A percentile compares a stretch with the other conserved stretches of the same genome.
These are phyloP conservation scores for Onthophagus taurus DNA, from an alignment of 1,140 invertebrate species.

Conservation along the genomic window DNA sequence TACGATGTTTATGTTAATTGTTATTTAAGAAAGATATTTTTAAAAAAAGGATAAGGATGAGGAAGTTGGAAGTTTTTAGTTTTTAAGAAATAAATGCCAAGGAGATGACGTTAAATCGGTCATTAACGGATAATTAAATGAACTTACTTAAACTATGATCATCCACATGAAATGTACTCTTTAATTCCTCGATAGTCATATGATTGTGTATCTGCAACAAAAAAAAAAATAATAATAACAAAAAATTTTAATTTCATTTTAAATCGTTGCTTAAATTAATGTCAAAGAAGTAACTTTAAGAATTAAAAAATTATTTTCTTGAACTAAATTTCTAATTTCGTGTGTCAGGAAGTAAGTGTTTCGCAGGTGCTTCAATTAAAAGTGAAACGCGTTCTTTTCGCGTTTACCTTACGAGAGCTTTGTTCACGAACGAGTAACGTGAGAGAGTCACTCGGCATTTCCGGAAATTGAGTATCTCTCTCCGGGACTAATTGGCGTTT, in stretches of 20 bases:
- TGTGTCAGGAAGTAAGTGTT: not conserved
- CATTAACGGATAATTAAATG: no score
- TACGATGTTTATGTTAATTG: constrained; percentile 18
- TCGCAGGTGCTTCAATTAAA: constrained; percentile 6
- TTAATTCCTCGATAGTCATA: constrained; percentile 71
- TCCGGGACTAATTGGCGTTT: no score
- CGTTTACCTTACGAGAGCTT: no score
- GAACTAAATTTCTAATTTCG: constrained; percentile 1
- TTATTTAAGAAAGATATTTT: constrained; percentile 14
- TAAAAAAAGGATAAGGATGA: no score
- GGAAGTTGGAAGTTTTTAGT: no score
- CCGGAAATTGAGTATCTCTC: no score
- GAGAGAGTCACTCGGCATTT: no score
- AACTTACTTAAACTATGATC: constrained; percentile 55
- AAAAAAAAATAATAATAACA: constrained; percentile 10
- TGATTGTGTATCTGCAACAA: constrained; percentile 70
- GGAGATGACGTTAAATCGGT: no score
- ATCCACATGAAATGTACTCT: constrained; percentile 71
- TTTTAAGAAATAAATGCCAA: no score
- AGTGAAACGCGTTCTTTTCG: constrained; percentile 9
- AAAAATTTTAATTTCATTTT: not conserved
- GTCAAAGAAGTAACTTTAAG: not conserved
- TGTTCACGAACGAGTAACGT: no score
- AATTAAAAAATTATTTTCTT: constrained; percentile 9
- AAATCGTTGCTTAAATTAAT: not conserved